These are phyloP conservation scores for Pantherophis alleghaniensis DNA, from an alignment of 2,797 vertebrate species.

Conservation along the genomic window DNA sequence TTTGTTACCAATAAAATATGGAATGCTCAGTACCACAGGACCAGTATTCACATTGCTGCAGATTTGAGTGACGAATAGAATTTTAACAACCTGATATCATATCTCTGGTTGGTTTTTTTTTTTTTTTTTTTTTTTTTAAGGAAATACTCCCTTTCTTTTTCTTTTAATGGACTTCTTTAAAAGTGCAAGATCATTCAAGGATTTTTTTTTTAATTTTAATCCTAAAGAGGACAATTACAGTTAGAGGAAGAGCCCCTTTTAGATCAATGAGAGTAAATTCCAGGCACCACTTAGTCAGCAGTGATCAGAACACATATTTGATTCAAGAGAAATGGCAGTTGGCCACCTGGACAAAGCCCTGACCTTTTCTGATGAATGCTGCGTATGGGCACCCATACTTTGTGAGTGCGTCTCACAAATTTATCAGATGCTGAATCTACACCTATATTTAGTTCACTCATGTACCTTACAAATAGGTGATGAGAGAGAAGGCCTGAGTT, in stretches of 20 bases:
- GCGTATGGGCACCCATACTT: not conserved
- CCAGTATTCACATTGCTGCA: not conserved
- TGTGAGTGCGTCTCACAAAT: not conserved
- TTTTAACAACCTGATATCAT: not conserved
- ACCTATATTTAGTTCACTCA: not conserved
- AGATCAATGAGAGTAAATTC: not conserved
- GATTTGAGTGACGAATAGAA: not conserved
- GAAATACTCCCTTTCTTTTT: not conserved
- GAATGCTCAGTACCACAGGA: not conserved
- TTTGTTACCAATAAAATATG: not conserved
- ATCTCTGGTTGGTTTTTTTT: not conserved
- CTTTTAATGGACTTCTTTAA: not conserved
- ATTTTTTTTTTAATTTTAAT: not conserved
- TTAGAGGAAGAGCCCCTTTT: not conserved
- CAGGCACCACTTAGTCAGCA: not conserved
- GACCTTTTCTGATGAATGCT: not conserved
- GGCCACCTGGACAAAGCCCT: not conserved
- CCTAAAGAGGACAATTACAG: not conserved
- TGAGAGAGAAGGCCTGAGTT: not conserved
- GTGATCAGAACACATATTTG: not conserved
- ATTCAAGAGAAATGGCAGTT: not conserved
- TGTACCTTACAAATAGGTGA: not conserved
- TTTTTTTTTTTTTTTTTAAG: not conserved
- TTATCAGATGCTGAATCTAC: not conserved
- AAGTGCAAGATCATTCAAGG: not conserved